phyloP scores from a whole-genome alignment of 2,888 invertebrate species.

The Caenorhabditis angaria region DNA sequence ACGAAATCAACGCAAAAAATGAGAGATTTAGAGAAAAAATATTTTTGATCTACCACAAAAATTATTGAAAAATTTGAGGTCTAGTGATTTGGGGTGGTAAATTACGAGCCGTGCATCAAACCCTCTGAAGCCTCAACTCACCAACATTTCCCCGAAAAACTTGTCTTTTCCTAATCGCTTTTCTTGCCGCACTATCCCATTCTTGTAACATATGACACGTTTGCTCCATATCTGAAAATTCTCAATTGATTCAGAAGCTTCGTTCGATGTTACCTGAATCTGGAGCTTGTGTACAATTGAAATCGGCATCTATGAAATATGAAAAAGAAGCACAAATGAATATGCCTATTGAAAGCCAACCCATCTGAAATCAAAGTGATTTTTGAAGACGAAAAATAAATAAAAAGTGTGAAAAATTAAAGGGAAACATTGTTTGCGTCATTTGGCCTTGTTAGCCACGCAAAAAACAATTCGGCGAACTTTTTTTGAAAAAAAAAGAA shows the following conservation, averaged over 20 bases:
- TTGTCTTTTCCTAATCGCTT: constrained; percentile 55
- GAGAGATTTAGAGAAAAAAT: no score
- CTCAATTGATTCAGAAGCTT: not conserved
- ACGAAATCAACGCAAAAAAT: no score
- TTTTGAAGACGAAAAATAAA: not conserved
- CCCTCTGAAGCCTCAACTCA: constrained; percentile 3
- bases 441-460: not conserved
- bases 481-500: not conserved
- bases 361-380: constrained; percentile 18
- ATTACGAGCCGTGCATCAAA: not conserved
- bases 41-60: no score
- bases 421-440: not conserved
- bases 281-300: constrained; percentile 35
- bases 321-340: constrained; percentile 15
- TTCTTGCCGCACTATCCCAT: constrained; percentile 55
- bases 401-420: not conserved
- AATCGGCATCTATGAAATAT: constrained; percentile 19
- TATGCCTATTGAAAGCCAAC: constrained; percentile 35
- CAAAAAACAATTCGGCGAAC: not conserved
- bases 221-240: constrained; percentile 47
- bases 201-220: constrained; percentile 61
- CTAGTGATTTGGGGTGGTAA: no score
- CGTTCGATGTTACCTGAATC: constrained; percentile 22
- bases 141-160: constrained; percentile 49
- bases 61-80: no score